Evolutionary conservation across 2,888 invertebrate genomes (phyloP).

Genomic region (Synergus gifuensis): DNA sequence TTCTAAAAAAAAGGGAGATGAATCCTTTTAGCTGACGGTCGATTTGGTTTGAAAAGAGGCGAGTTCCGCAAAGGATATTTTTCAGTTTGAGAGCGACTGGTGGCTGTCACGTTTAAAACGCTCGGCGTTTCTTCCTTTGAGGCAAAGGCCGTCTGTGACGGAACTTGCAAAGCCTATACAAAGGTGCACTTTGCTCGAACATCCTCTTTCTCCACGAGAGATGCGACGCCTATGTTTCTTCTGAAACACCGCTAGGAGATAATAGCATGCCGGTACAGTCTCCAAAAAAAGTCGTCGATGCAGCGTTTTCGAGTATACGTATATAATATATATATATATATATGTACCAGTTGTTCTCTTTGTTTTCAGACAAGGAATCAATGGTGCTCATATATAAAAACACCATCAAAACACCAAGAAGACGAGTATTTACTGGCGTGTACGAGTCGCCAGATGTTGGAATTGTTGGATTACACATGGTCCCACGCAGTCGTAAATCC

Average conservation of each 20-base stretch:
- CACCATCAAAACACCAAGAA: conserved; percentile 35
- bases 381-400: conserved; percentile 52
- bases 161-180: conserved; percentile 48
- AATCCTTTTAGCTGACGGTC: conserved; percentile 42
- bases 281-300: conserved; percentile 44
- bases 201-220: conserved; percentile 63
- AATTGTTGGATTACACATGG: conserved; percentile 46
- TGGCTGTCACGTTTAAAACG: conserved; percentile 42
- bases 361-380: conserved; percentile 49
- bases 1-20: conserved; percentile 19
- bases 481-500: conserved; percentile 50
- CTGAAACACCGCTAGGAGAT: conserved; percentile 74
- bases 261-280: conserved; percentile 72
- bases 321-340: background rate
- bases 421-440: conserved; percentile 47
- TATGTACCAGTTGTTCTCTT: conserved; percentile 26
- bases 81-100: conserved; percentile 38
- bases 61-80: conserved; percentile 42
- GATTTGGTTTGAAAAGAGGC: conserved; percentile 41
- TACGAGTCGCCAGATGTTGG: conserved; percentile 48
- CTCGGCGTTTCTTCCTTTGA: conserved; percentile 41
- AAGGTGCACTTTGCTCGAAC: conserved; percentile 51
- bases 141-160: conserved; percentile 54
- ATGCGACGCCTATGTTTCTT: conserved; percentile 71
- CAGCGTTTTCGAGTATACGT: conserved; percentile 17